Conservation (phyloP, 2,797 vertebrate genomes). For the Pangasius krempfi region DNA sequence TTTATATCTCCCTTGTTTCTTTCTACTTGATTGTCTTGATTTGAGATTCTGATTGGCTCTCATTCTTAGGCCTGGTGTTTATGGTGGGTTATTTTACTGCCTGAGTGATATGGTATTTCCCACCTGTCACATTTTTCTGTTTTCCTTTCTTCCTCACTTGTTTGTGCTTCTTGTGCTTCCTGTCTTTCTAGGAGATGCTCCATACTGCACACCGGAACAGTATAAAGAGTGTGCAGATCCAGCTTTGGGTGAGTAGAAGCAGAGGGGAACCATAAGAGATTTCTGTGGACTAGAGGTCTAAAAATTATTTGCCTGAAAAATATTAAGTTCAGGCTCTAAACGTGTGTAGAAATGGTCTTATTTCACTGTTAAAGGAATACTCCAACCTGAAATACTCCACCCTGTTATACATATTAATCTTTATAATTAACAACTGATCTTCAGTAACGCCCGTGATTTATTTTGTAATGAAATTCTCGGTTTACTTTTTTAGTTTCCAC, state of each 20-base stretch:
- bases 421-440: neutral
- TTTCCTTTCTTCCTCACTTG: conserved; percentile 21
- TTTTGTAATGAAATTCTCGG: neutral
- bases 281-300: neutral
- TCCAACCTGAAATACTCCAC: neutral
- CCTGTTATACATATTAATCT: neutral
- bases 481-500: neutral
- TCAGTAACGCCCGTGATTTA: neutral
- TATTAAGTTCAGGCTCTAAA: neutral
- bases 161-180: neutral
- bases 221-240: conserved; percentile 98
- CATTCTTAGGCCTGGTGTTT: neutral
- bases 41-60: neutral
- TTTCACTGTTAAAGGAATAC: neutral
- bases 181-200: conserved; percentile 86
- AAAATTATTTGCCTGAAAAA: neutral
- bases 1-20: neutral
- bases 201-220: conserved; percentile 97
- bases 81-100: neutral
- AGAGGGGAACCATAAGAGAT: neutral
- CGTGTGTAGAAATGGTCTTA: neutral
- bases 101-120: neutral
- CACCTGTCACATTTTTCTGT: neutral
- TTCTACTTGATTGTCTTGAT: neutral
- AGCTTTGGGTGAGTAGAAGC: conserved; percentile 81